These are phyloP conservation scores for Dipodomys ordii DNA, from an alignment of 2,113 vertebrate species.

Conservation along the genomic window DNA sequence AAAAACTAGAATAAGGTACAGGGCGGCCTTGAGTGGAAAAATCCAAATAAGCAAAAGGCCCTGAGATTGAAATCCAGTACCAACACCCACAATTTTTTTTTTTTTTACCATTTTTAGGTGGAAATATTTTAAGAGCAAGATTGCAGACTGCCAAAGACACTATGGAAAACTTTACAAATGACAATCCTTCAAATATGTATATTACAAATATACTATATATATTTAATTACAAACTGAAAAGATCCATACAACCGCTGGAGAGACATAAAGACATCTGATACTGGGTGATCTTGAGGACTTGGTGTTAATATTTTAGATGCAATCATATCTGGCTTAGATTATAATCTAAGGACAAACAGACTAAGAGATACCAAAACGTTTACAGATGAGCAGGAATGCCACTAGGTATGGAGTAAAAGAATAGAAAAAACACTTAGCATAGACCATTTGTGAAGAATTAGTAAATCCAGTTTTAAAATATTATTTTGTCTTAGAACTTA, in stretches of 20 bases:
- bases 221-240: background rate
- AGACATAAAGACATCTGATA: background rate
- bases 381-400: background rate
- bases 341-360: background rate
- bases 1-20: too few relatives aligned
- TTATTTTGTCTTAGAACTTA: background rate
- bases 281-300: background rate
- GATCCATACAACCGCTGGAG: background rate
- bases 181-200: background rate
- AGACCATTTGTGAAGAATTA: background rate
- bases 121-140: constrained; percentile 1
- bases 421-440: background rate
- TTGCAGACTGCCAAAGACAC: background rate
- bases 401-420: background rate
- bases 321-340: background rate
- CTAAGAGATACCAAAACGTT: background rate
- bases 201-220: too few relatives aligned
- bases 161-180: background rate
- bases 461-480: background rate
- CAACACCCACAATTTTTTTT: too few relatives aligned
- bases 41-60: too few relatives aligned
- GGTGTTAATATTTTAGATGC: background rate
- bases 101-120: too few relatives aligned
- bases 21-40: too few relatives aligned
- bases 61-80: too few relatives aligned